Evolutionary conservation across 2,888 invertebrate species (phyloP).

Genomic region (Aporophyla lueneburgensis): DNA sequence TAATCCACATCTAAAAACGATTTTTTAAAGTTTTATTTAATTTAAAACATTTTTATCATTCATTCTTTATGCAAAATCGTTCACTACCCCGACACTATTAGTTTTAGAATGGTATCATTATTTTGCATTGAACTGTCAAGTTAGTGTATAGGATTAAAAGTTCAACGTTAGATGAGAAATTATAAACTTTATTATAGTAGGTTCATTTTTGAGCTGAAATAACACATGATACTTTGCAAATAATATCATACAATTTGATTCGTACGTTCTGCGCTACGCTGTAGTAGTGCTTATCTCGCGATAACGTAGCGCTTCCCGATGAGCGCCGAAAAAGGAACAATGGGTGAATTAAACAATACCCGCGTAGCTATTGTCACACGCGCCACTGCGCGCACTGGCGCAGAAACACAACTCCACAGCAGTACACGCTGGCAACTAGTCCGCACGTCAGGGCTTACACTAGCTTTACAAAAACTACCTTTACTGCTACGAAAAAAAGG

Average conservation of each 20-base stretch:
- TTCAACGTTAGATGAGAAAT: too few species aligned
- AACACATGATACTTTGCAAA: not conserved
- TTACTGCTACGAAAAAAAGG: not conserved
- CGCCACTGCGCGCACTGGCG: not conserved
- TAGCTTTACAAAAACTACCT: not conserved
- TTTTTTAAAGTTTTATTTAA: too few species aligned
- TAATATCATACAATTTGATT: not conserved
- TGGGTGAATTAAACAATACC: constrained; percentile 52
- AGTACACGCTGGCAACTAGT: not conserved
- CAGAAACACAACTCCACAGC: not conserved
- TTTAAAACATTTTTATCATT: too few species aligned
- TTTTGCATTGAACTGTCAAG: too few species aligned
- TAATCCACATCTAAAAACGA: too few species aligned
- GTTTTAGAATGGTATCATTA: too few species aligned
- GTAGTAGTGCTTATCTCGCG: not conserved
- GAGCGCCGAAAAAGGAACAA: constrained; percentile 56
- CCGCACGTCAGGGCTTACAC: not conserved
- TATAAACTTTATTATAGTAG: not conserved
- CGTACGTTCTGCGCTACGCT: too few species aligned
- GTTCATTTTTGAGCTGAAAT: not conserved
- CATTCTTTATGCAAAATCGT: too few species aligned
- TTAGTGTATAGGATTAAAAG: too few species aligned
- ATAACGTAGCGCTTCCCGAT: constrained; percentile 8
- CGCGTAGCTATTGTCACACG: constrained; percentile 28
- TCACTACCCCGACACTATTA: too few species aligned